Evolutionary conservation across 2,113 vertebrate species (phyloP), one percentile per base, ranked within the genome.

Genomic region (Martes martes): DNA sequence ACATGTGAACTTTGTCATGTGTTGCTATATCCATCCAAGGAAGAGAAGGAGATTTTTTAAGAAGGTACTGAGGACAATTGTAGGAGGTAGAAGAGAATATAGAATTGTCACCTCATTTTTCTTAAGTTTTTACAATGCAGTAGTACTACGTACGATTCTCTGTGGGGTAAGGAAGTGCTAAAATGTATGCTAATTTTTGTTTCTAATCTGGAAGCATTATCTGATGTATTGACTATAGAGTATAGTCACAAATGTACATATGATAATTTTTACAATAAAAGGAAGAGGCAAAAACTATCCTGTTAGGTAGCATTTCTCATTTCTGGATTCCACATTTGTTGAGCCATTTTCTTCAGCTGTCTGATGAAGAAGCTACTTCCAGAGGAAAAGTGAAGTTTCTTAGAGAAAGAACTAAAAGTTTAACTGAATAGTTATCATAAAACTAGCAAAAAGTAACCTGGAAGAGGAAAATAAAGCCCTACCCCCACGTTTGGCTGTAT

Each of bases 311-410:
- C 42, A 59, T 83, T 93, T 83, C 23, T 24, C 61, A 39, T 89
- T 92, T 92, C 78, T 97, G 61, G 45, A 73, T 47, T 89, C 42
- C 9, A n/a, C 39, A 86, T 95, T 91, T 65, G 33, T 63, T 71
- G 59, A 84, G 33, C 73, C 24, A 3, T 79, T 88, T 50, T 63
- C 50, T 87, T 94, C 7, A 78, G 55, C 31, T 89, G 31, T 83
- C 23, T 89, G 65, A 95, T 71, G 47, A 95, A 61, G 83, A 84
- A 82, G 16, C 65, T 94, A 69, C 57, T 94, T 85, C 19, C 50
- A 52, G 39, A 76, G 63, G 50, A 26, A 81, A 55, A 94, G 57
- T 47, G 42, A 88, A 84, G n/a, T 69, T 74, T 76, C 11, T 94
- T 57, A 28, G 13, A 83, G 61, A 59, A 86, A 33, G 36, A 88